Evolutionary conservation across 2,113 vertebrate species (phyloP).

Genomic region (Phyllostomus hastatus): DNA sequence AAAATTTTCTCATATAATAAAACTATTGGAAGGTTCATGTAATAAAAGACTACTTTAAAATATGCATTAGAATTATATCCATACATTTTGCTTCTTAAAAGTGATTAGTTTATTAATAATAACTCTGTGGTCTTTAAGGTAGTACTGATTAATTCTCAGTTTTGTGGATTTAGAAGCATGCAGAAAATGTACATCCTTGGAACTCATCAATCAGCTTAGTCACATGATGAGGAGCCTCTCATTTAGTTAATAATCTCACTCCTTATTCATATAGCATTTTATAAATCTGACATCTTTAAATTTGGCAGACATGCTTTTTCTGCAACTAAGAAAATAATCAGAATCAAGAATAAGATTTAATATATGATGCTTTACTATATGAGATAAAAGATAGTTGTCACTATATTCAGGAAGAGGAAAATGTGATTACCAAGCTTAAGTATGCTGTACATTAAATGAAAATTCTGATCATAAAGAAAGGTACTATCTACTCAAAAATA

Average conservation of each 20-base stretch:
- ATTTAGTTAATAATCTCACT: conserved; percentile 79
- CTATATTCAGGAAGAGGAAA: conserved; percentile 70
- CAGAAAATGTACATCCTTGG: conserved; percentile 73
- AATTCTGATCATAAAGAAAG: conserved; percentile 88
- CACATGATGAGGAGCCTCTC: conserved; percentile 60
- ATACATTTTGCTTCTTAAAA: conserved; percentile 38
- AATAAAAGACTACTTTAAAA: conserved; percentile 39
- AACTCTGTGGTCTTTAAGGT: conserved; percentile 66
- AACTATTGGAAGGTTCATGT: neutral
- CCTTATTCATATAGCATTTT: conserved; percentile 66
- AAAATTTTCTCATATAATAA: conserved; percentile 56
- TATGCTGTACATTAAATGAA: conserved; percentile 86
- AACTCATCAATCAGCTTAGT: conserved; percentile 78
- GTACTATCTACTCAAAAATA: conserved; percentile 94
- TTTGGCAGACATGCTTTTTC: conserved; percentile 71
- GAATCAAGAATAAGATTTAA: conserved; percentile 83
- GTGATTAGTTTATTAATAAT: conserved; percentile 67
- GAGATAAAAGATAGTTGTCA: conserved; percentile 78
- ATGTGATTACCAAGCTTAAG: conserved; percentile 86
- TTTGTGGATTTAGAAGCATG: conserved; percentile 68
- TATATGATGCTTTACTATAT: conserved; percentile 79
- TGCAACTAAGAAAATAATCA: conserved; percentile 74
- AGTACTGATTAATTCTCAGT: conserved; percentile 79
- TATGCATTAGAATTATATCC: conserved; percentile 54
- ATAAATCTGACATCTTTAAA: conserved; percentile 63